Base-by-base conservation (phyloP, 2,797 vertebrate genomes). In the Esox masquinongy region DNA sequence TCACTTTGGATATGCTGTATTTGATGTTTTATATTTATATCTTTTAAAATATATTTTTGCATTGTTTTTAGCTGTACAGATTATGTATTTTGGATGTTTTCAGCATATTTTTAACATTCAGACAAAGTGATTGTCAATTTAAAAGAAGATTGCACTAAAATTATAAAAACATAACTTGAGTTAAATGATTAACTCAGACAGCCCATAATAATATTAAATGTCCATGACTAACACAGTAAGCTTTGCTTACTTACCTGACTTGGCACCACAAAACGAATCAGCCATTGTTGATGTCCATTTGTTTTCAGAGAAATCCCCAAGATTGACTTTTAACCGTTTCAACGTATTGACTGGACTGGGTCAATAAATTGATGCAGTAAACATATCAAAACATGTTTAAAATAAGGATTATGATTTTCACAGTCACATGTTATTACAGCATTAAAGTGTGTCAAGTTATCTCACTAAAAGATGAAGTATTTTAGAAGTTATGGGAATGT, bases 231-330 rank as follows among this genome's bases (percentile, higher is more conserved):
- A 69, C 51, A 56, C 34, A 36, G 19, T 39, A 47, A 53, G 29
- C 39, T 81, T 79, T 49, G 49, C 29, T 71, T 51, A 50, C 24
- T 51, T 56, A 88, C 89, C 76, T 36, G 31, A 31, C 9, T 73
- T 85, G 4, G 47, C 39, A 12, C 31, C 3, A 63, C 66, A 22
- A 79, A 86, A 89, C 1, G 72, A 29, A 6, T 89, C 83, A 79
- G 69, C 87, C 72, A 81, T 78, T 4, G 81, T 79, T 8, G 81
- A 81, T 5, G 12, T 75, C 88, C 83, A 89, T 3, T 56, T 67
- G 17, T 80, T 14, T 12, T 83, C 17, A 2, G 29, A 56, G 69
- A 63, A 53, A 68, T 86, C 34, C 36, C 77, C 70, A 53, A 75
- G 78, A 22, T 69, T 83, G 43, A 90, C 14, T 69, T 75, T 79